These are phyloP conservation scores for Melanostigma gelatinosum DNA, from an alignment of 2,113 vertebrate species.

Conservation along the genomic window DNA sequence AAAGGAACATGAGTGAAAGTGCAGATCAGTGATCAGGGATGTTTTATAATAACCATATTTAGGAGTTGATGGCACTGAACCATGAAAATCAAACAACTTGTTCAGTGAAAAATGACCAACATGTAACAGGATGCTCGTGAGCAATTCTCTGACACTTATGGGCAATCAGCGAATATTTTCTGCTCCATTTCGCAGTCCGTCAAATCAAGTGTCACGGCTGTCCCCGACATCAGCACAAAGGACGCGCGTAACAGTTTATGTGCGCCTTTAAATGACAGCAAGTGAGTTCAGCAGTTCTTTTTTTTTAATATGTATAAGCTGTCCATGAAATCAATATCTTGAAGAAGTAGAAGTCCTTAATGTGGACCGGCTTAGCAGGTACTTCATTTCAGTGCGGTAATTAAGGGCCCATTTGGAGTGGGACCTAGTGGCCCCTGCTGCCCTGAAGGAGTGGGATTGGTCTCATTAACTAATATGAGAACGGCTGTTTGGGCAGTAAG, in stretches of 20 bases:
- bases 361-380: conserved; percentile 70
- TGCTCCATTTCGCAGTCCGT: conserved; percentile 75
- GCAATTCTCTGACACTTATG: conserved; percentile 48
- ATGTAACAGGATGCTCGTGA: conserved; percentile 44
- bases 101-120: conserved; percentile 35
- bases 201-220: conserved; percentile 64
- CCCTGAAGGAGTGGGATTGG: conserved; percentile 73
- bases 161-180: conserved; percentile 65
- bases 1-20: conserved; percentile 3
- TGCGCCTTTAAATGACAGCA: conserved; percentile 46
- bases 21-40: conserved; percentile 20
- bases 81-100: conserved; percentile 24
- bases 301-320: conserved; percentile 52
- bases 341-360: conserved; percentile 67
- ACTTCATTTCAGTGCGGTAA: conserved; percentile 81
- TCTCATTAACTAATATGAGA: conserved; percentile 80
- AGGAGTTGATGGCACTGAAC: conserved; percentile 5
- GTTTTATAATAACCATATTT: conserved; percentile 21
- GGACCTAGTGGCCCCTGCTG: conserved; percentile 73
- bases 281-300: conserved; percentile 58
- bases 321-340: conserved; percentile 79
- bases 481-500: conserved; percentile 68
- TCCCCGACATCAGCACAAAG: conserved; percentile 69
- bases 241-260: conserved; percentile 56
- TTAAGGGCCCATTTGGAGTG: conserved; percentile 80